Conservation (phyloP, 2,888 invertebrate genomes). For the Escarpia spicata region DNA sequence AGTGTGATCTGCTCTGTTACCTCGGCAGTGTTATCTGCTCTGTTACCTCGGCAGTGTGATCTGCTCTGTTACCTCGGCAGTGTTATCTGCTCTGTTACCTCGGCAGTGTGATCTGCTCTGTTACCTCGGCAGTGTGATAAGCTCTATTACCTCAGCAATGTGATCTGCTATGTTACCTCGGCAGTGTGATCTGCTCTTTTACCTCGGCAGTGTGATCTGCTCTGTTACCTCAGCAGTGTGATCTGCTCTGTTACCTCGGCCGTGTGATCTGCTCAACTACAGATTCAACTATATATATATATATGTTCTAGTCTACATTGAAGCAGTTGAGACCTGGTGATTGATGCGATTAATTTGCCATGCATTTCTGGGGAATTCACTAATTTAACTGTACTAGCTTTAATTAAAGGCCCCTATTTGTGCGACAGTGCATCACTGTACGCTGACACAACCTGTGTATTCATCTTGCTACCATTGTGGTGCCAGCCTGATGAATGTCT, state of each 20-base stretch:
- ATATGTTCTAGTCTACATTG: background rate
- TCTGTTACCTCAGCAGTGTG: too few species aligned
- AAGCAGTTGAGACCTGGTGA: background rate
- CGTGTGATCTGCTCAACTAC: background rate
- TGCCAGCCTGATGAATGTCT: background rate
- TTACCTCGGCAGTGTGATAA: too few species aligned
- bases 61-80: too few species aligned
- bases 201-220: too few species aligned
- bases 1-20: too few species aligned
- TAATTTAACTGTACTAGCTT: background rate
- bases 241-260: background rate
- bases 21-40: too few species aligned
- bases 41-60: too few species aligned
- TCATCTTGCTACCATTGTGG: background rate
- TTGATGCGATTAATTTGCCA: background rate
- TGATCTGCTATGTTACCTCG: too few species aligned
- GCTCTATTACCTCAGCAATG: too few species aligned
- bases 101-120: too few species aligned
- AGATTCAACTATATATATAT: background rate
- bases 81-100: too few species aligned
- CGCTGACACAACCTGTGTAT: background rate
- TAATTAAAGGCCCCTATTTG: background rate
- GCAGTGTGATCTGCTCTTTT: too few species aligned
- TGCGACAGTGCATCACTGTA: background rate
- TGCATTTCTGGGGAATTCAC: constrained; percentile 16